phyloP scores from a whole-genome alignment of 2,797 vertebrate genomes.

The Oreochromis mossambicus region DNA sequence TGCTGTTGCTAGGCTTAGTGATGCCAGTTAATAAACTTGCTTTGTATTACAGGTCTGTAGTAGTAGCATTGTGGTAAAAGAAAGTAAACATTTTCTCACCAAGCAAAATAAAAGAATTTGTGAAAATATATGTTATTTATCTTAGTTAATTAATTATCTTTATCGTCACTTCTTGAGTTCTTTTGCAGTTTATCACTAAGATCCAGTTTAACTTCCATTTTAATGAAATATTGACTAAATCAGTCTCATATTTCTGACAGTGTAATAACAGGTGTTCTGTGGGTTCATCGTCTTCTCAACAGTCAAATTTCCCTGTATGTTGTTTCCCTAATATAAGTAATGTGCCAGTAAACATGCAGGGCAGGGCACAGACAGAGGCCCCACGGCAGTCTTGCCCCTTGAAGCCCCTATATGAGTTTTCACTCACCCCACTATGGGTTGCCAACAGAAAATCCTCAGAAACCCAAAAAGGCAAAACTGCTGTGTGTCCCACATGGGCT shows the following conservation, averaged over 20 bases:
- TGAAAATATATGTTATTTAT: background rate
- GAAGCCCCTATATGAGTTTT: background rate
- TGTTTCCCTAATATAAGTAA: background rate
- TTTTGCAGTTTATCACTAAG: background rate
- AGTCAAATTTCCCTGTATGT: background rate
- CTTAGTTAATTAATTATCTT: background rate
- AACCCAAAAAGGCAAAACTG: background rate
- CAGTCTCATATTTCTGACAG: background rate
- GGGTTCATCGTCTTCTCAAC: background rate
- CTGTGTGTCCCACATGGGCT: background rate
- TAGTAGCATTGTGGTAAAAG: background rate
- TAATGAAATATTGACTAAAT: background rate
- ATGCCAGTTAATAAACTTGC: background rate
- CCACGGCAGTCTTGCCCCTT: background rate
- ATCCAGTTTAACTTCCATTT: background rate
- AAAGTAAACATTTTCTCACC: background rate
- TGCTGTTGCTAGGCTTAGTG: background rate
- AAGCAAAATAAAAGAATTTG: background rate
- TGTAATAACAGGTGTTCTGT: background rate
- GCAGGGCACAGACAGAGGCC: background rate
- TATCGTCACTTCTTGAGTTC: background rate
- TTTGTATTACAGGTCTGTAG: background rate
- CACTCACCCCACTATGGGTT: background rate
- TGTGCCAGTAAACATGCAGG: background rate
- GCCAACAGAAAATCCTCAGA: background rate